Evolutionary conservation across 2,113 vertebrate genomes (phyloP).

Genomic region (Erythrocebus patas): DNA sequence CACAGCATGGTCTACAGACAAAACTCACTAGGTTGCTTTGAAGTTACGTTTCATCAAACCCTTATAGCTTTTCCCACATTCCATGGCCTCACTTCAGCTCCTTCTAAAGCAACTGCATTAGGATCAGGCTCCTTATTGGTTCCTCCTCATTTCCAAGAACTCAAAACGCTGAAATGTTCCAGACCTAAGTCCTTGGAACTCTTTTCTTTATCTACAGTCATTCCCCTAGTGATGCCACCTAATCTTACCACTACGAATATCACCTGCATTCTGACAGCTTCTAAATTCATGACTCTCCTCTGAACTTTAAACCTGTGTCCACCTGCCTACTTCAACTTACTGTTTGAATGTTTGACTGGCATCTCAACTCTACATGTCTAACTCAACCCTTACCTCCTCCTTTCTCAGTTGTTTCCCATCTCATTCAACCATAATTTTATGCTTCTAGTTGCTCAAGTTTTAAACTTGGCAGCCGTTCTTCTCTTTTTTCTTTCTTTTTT

Average conservation of each 20-base stretch:
- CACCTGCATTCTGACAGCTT: neutral
- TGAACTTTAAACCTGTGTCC: neutral
- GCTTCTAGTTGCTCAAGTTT: neutral
- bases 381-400: neutral
- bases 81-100: neutral
- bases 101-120: neutral
- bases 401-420: neutral
- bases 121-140: neutral
- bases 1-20: neutral
- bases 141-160: neutral
- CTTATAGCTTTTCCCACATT: neutral
- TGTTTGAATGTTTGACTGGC: neutral
- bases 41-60: neutral
- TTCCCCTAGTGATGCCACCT: neutral
- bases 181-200: neutral
- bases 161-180: neutral
- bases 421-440: neutral
- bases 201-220: neutral
- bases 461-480: neutral
- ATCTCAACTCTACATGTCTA: neutral
- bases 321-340: neutral
- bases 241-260: neutral
- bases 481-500: too few species aligned
- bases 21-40: neutral
- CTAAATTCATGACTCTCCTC: neutral